Percentiles rank a stretch among this genome's conserved stretches.
These are phyloP conservation scores for Syncerus caffer DNA, from an alignment of 2,797 vertebrate species.

Conservation along the genomic window DNA sequence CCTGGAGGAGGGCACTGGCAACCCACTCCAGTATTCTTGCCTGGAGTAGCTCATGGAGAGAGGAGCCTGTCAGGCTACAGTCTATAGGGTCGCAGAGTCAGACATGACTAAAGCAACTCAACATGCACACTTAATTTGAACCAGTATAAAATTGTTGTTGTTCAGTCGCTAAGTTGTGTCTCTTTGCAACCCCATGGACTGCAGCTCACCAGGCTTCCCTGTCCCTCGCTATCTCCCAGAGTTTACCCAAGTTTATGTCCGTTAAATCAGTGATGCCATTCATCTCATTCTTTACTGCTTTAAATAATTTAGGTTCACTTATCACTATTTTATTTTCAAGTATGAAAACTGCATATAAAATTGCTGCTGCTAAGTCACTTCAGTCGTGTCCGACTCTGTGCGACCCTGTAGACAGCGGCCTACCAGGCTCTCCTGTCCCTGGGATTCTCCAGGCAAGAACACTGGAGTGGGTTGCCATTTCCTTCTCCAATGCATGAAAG, in stretches of 20 bases:
- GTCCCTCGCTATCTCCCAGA: background rate
- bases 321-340: background rate
- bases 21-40: background rate
- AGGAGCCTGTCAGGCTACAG: background rate
- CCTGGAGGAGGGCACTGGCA: background rate
- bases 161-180: fast-evolving
- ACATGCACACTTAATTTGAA: background rate
- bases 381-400: no score
- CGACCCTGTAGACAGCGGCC: no score
- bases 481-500: no score
- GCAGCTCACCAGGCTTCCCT: background rate
- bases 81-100: background rate
- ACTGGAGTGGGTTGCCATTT: no score
- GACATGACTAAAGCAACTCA: background rate
- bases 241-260: background rate
- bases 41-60: background rate
- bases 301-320: background rate
- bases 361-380: background rate
- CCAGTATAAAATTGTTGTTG: background rate
- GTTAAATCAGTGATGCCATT: background rate
- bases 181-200: background rate
- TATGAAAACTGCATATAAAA: background rate
- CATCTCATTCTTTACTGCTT: background rate
- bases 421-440: no score
- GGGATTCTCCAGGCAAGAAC: no score